Conservation (phyloP, 2,888 invertebrate species). For the Sinelater perroti region DNA sequence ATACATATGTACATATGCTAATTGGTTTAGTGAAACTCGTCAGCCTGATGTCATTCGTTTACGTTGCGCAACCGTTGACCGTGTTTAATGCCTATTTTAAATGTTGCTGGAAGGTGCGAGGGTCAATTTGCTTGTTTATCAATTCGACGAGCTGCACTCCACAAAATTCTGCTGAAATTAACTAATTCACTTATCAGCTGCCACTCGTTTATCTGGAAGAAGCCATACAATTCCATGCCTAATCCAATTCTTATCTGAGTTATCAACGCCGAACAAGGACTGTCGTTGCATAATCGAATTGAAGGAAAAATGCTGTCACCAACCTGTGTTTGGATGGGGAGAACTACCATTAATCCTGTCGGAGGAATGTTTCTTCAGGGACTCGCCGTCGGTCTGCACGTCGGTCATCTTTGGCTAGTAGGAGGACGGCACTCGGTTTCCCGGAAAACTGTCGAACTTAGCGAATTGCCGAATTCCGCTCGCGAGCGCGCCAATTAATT, state of each 20-base stretch:
- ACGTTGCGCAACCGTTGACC: constrained; percentile 16
- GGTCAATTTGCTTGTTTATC: constrained; percentile 12
- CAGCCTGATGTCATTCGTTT: constrained; percentile 24
- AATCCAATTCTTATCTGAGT: not conserved
- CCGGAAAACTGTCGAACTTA: constrained; percentile 15
- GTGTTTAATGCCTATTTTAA: constrained; percentile 18
- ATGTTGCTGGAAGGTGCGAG: constrained; percentile 13
- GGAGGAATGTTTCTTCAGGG: constrained; percentile 18
- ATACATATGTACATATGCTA: constrained; percentile 21
- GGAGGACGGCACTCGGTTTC: not conserved
- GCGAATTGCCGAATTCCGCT: constrained; percentile 22
- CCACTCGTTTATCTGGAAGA: not conserved
- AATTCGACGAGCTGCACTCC: not conserved
- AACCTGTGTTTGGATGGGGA: constrained; percentile 31
- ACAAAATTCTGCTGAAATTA: not conserved
- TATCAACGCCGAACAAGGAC: not conserved
- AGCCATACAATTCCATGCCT: not conserved
- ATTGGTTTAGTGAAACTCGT: constrained; percentile 17
- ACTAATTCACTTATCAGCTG: not conserved
- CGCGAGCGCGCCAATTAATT: constrained; percentile 19
- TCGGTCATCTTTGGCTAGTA: constrained; percentile 49
- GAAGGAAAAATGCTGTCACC: too few relatives aligned
- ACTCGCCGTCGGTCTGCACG: constrained; percentile 43
- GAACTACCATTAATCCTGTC: constrained; percentile 31
- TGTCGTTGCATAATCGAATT: not conserved